Evolutionary conservation across 2,888 invertebrate species (phyloP), one percentile per base, ranked within the genome.

Genomic region (Chironomus tentans): DNA sequence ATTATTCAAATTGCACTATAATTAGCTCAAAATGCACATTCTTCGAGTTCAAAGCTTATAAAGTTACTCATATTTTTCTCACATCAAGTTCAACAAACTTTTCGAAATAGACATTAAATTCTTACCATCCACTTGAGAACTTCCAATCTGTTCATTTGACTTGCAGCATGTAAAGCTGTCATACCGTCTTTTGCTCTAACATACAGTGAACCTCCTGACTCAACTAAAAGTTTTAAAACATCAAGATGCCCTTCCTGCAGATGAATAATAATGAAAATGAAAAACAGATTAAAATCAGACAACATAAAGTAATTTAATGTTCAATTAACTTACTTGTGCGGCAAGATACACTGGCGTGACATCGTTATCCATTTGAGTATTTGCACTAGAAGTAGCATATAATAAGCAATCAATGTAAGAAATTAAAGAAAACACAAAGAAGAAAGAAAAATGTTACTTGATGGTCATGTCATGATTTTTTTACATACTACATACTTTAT

Each of bases 301-400:
- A 38, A 46, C 3, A 22, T n/a, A 18, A 46, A n/a, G 10, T 10
- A 4, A 21, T 22, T 4, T 12, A 21, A 69, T 10, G 2, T 65
- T 65, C 38, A 69, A 18, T 46, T 46, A 28, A 12, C 15, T 46
- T 71, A 71, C 71, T 46, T 95, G 94, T 0, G 94, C 93, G 12
- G 95, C 94, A 81, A 95, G 85, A 84, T 95, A 95, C 48, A 93
- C 93, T 68, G 94, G 93, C 48, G 94, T 94, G 79, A 94, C 94
- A 84, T 94, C 94, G 84, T 94, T 94, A 85, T 94, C 93, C 93
- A 94, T 94, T 84, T 94, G 94, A 80, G 92, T 91, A 85, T 95
- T 94, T 79, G 94, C 93, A 85, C 93, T 93, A 87, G 70, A 87
- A 84, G 38, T 38, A n/a, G n/a, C n/a, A n/a, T n/a, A n/a, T n/a